Evolutionary conservation across 2,113 vertebrate species (phyloP), one percentile per base, ranked within the genome.

Genomic region (Atractosteus spatula): DNA sequence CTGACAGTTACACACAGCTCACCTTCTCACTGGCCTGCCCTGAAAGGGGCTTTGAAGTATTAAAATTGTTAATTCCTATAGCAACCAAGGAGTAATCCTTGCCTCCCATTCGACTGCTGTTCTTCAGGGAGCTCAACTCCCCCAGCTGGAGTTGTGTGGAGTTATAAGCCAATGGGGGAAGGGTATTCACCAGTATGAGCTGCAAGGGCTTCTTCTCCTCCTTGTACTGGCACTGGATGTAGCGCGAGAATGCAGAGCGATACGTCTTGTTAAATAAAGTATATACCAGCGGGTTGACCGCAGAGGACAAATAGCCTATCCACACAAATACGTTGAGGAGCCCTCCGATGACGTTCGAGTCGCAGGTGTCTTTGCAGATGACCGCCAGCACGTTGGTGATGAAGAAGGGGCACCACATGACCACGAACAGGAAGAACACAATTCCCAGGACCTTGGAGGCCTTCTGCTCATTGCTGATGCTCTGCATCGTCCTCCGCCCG

Each of bases 361-460:
- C 89, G 41, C 97, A 99, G 0, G 86, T 85, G 0, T 90, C 78
- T 0, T 93, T 91, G 66, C 97, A 99, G 64, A 93, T 91, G 73
- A 96, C 96, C 0, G 90, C 91, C 90, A 98, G 91, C 69, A 99
- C 96, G 64, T 99, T 99, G 42, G 97, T 99, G 86, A 99, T 90
- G 85, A 99, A 99, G 74, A 99, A 99, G 0, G 97, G 97, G 79
- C 97, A 97, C 97, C 97, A 99, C 97, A 99, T 99, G 74, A 96
- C 90, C 72, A 99, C 96, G 12, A 99, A 99, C 66, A 99, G 92
- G 45, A 98, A 95, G 81, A 99, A 99, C 65, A 99, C 97, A 55
- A 99, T 94, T 12, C 97, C 97, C 55, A 99, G 93, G 43, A 99
- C 97, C 82, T 99, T 99, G 71, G 96, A 97, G 0, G 97, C 97